phyloP scores from a whole-genome alignment of 2,797 vertebrate species.

The Oreochromis grahami region DNA sequence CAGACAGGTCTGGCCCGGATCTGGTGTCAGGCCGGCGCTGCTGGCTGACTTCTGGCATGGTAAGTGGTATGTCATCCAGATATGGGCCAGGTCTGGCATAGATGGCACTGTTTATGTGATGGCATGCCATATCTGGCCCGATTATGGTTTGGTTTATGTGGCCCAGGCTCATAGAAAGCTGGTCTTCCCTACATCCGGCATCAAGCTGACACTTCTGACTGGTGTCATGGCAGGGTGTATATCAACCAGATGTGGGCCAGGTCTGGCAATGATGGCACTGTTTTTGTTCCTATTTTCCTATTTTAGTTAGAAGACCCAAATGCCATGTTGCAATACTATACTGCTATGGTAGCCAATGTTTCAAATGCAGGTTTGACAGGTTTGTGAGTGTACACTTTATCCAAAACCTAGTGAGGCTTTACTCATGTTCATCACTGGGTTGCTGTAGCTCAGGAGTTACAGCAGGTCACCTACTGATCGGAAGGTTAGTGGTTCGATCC shows the following conservation, averaged over 20 bases:
- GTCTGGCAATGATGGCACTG: not conserved
- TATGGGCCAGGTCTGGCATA: not conserved
- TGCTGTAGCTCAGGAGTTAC: not conserved
- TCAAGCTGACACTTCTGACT: not conserved
- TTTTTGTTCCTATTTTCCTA: not conserved
- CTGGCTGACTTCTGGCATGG: not conserved
- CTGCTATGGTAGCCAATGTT: not conserved
- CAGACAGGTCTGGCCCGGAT: not conserved
- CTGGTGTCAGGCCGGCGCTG: fast-evolving
- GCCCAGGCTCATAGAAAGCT: not conserved
- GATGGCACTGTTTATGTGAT: too few species aligned
- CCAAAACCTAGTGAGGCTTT: not conserved
- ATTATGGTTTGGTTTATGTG: not conserved
- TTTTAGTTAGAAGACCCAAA: not conserved
- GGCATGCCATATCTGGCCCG: too few species aligned
- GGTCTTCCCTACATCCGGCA: not conserved
- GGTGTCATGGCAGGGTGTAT: not conserved
- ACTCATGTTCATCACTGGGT: not conserved
- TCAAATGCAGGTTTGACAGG: not conserved
- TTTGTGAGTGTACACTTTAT: not conserved
- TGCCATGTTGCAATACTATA: not conserved
- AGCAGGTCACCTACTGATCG: not conserved
- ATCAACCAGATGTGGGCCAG: not conserved
- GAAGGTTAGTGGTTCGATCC: not conserved
- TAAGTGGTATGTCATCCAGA: not conserved